Conservation (phyloP, 1,140 invertebrate species). For the Tribolium madens region DNA sequence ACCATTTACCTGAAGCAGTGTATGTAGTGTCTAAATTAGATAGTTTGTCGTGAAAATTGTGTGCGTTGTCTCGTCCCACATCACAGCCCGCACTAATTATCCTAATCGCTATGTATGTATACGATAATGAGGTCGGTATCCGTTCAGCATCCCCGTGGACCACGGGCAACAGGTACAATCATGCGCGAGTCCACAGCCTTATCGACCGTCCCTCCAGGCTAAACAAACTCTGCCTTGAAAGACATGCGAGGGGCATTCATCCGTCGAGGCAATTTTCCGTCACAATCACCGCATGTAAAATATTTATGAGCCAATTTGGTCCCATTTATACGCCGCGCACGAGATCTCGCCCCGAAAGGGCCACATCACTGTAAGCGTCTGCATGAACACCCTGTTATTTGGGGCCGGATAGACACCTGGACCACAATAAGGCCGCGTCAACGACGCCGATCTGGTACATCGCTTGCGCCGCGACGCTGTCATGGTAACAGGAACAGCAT, state of each 20-base stretch:
- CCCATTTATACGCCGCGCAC: background rate
- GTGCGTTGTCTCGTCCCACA: slow-evolving; percentile 20
- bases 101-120: slow-evolving; percentile 46
- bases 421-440: slow-evolving; percentile 27
- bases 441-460: slow-evolving; percentile 62
- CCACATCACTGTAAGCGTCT: slow-evolving; percentile 11
- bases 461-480: slow-evolving; percentile 64
- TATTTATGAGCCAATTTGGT: slow-evolving; percentile 42
- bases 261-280: slow-evolving; percentile 44
- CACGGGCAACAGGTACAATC: slow-evolving; percentile 57
- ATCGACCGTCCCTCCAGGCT: slow-evolving; percentile 46
- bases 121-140: slow-evolving; percentile 46
- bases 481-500: slow-evolving; percentile 62
- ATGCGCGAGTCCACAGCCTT: slow-evolving; percentile 46
- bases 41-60: background rate
- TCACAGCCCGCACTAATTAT: slow-evolving; percentile 45
- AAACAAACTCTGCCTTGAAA: slow-evolving; percentile 36
- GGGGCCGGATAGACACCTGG: slow-evolving; percentile 18
- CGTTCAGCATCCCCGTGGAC: slow-evolving; percentile 53
- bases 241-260: slow-evolving; percentile 28
- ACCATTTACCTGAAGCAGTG: slow-evolving; percentile 18
- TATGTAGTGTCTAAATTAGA: background rate
- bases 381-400: background rate
- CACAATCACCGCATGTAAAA: slow-evolving; percentile 46
- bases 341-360: background rate